Evolutionary conservation across 1,140 invertebrate genomes (phyloP).

Genomic region (Trinorchestia longiramus): DNA sequence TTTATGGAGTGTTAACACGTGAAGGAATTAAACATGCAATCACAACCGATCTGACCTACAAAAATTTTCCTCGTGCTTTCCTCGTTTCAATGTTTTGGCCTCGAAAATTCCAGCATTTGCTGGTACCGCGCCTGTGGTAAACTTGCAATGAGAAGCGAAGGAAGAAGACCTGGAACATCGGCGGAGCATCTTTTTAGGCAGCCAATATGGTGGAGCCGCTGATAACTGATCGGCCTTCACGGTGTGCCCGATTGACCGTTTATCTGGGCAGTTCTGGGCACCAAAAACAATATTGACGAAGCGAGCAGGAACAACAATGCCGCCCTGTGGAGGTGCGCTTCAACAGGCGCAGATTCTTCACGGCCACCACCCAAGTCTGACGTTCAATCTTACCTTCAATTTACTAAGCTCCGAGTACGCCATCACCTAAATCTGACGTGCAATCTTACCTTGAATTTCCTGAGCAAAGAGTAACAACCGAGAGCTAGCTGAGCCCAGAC

Average conservation of each 20-base stretch:
- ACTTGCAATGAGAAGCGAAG: neutral
- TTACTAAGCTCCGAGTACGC: neutral
- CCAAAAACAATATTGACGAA: slow-evolving; percentile 54
- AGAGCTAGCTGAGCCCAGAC: neutral
- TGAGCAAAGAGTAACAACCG: neutral
- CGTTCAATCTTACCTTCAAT: slow-evolving; percentile 14
- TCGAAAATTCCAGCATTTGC: neutral
- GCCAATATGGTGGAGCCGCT: slow-evolving; percentile 28
- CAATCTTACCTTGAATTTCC: slow-evolving; percentile 25
- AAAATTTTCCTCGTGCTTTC: neutral
- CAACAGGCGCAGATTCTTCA: slow-evolving; percentile 14
- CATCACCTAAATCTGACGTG: neutral
- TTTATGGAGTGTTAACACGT: neutral
- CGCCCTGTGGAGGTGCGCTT: slow-evolving; percentile 24
- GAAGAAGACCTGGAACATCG: neutral
- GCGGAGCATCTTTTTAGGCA: slow-evolving; percentile 10
- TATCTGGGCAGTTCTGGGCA: slow-evolving; percentile 39
- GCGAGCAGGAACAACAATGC: slow-evolving; percentile 38
- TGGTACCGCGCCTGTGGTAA: neutral
- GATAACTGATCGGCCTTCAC: slow-evolving; percentile 46
- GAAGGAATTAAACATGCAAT: neutral
- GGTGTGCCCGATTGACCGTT: slow-evolving; percentile 40
- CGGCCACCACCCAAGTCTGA: neutral
- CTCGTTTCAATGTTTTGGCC: neutral
- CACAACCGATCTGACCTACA: neutral